These are phyloP conservation scores for Perca fluviatilis DNA, from an alignment of 2,113 vertebrate species.

Conservation along the genomic window DNA sequence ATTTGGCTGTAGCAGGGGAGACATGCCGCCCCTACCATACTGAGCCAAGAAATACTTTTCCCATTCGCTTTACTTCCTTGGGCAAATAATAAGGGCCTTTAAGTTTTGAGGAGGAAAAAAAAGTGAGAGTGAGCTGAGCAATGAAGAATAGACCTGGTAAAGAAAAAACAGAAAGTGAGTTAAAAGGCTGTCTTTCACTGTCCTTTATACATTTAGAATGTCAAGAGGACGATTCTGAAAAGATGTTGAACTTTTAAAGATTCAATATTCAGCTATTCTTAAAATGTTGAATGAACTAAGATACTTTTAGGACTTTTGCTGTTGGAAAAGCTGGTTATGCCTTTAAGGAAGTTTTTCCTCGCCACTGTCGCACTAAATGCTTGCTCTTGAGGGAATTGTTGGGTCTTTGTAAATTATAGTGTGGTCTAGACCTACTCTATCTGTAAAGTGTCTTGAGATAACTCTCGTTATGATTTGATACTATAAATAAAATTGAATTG, in stretches of 20 bases:
- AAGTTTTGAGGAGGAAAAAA: slow-evolving; percentile 27
- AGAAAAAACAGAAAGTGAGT: slow-evolving; percentile 2
- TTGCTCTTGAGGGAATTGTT: too few relatives aligned
- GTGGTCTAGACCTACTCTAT: too few relatives aligned
- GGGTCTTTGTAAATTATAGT: too few relatives aligned
- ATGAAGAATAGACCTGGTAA: slow-evolving; percentile 24
- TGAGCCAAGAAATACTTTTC: slow-evolving; percentile 78
- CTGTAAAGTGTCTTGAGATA: too few relatives aligned
- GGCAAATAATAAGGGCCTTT: slow-evolving; percentile 73
- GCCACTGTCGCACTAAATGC: too few relatives aligned
- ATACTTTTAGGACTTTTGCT: background rate
- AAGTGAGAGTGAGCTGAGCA: slow-evolving; percentile 8
- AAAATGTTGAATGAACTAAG: slow-evolving; percentile 5
- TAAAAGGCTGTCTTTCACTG: slow-evolving; percentile 1
- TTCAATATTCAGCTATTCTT: background rate
- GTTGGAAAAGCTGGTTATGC: background rate
- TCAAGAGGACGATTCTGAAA: background rate
- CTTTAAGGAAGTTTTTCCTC: background rate
- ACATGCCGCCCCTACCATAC: slow-evolving; percentile 56
- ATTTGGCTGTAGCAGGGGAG: slow-evolving; percentile 57
- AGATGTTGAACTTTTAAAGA: background rate
- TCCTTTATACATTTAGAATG: background rate
- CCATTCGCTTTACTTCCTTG: slow-evolving; percentile 75
- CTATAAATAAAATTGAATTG: too few relatives aligned
- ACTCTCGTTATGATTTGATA: too few relatives aligned